Evolutionary conservation across 2,888 invertebrate species (phyloP).

Genomic region (Craniophora ligustri): DNA sequence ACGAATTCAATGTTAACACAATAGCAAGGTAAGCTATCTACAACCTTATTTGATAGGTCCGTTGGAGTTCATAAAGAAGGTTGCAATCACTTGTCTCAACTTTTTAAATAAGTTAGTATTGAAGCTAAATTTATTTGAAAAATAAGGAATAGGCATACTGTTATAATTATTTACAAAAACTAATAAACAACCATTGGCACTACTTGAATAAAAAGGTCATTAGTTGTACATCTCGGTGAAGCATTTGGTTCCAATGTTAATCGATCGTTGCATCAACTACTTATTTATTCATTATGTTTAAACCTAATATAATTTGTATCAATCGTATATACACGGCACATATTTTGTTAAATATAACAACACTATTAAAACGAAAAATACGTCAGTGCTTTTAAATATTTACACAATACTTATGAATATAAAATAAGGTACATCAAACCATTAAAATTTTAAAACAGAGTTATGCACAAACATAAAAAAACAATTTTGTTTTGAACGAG

Average conservation of each 20-base stretch:
- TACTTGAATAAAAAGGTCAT: slow-evolving; percentile 63
- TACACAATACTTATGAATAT: slow-evolving; percentile 77
- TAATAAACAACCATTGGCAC: slow-evolving; percentile 78
- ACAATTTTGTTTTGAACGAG: slow-evolving; percentile 55
- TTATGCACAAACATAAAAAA: slow-evolving; percentile 42
- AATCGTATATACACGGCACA: slow-evolving; percentile 86
- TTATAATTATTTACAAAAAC: slow-evolving; percentile 58
- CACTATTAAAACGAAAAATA: slow-evolving; percentile 71
- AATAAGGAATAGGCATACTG: slow-evolving; percentile 22
- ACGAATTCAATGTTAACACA: not conserved
- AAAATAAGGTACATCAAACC: slow-evolving; percentile 78
- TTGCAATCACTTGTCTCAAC: slow-evolving; percentile 11
- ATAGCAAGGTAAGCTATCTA: not conserved
- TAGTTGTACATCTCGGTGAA: slow-evolving; percentile 85
- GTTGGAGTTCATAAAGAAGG: not conserved
- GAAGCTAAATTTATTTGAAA: slow-evolving; percentile 29
- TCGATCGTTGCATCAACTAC: slow-evolving; percentile 62
- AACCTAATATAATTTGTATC: slow-evolving; percentile 73
- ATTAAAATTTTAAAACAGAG: slow-evolving; percentile 52
- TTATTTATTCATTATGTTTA: slow-evolving; percentile 49
- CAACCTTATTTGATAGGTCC: not conserved
- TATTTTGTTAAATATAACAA: slow-evolving; percentile 75
- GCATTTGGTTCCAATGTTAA: slow-evolving; percentile 78
- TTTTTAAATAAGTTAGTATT: slow-evolving; percentile 44
- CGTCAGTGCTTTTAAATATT: slow-evolving; percentile 79